Evolutionary conservation across 2,888 invertebrate genomes (phyloP), one percentile per base, ranked within the genome.

Genomic region (Limnephilus rhombicus): DNA sequence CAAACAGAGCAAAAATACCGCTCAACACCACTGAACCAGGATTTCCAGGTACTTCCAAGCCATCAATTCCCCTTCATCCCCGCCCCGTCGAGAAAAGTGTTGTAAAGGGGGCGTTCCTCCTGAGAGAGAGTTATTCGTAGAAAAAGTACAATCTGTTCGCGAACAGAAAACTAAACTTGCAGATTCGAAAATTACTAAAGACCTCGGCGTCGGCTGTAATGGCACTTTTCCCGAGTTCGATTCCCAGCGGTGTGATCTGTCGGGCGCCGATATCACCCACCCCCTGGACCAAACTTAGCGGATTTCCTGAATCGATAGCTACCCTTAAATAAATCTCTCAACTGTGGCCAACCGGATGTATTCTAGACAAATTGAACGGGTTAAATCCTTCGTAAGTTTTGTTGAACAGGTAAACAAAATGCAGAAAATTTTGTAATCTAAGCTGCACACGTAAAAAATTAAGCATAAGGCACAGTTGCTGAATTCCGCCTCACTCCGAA

Each of bases 101-200:
- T 89, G 80, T 15, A 80, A 80, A 80, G 88, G 80, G 88, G 68
- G 45, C 37, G 24, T 41, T 3, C 37, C 37, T 83, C 83, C 49
- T 45, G 34, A 49, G 68, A 80, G 80, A 89, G 88, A 89, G 87
- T 87, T 89, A 80, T 80, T 34, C 88, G 88, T 41, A 3, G 88
- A 89, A 89, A 89, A 91, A 91, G 82, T 45, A 88, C 91, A 87
- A 91, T 90, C 91, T 88, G 90, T 92, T 87, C n/a, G 85, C 85
- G 91, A 80, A 80, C 90, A 89, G 85, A 85, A 85, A 85, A 49
- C n/a, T 49, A 93, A 93, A 93, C 92, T 93, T 93, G 93, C 93
- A 93, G 93, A 93, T 93, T 93, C 91, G 92, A 91, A 92, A 93
- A 93, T 93, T 92, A 92, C 93, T 93, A 92, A 93, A 93, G 93